Evolutionary conservation across 1,140 invertebrate species (phyloP).

Genomic region (Hylaeus anthracinus): DNA sequence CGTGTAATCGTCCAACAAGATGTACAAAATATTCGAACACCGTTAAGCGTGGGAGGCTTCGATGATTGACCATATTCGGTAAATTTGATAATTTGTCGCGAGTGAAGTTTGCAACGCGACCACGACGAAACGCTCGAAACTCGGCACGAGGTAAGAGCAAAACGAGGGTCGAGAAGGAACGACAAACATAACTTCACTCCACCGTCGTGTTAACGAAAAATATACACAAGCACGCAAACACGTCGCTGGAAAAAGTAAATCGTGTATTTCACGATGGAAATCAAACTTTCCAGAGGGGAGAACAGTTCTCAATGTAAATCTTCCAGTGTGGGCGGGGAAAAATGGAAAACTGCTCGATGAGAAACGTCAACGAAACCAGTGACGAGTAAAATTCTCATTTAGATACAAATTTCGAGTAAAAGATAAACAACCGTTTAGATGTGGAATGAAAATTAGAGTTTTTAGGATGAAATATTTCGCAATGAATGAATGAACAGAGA

Average conservation of each 20-base stretch:
- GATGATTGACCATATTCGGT: slow-evolving; percentile 16
- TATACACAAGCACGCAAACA: background rate
- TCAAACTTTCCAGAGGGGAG: background rate
- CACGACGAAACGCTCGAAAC: background rate
- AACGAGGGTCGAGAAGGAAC: background rate
- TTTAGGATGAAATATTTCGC: no score
- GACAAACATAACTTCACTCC: background rate
- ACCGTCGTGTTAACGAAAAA: background rate
- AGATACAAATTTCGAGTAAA: no score
- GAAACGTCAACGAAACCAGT: no score
- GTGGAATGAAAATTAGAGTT: no score
- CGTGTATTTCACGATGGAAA: no score
- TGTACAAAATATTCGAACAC: slow-evolving; percentile 41
- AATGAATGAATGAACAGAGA: no score
- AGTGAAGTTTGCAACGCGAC: background rate
- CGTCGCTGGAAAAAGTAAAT: background rate
- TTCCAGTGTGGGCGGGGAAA: background rate
- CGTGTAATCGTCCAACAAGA: slow-evolving; percentile 11
- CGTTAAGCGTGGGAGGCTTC: slow-evolving; percentile 7
- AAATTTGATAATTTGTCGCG: slow-evolving; percentile 6
- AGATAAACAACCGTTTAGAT: no score
- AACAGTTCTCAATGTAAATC: background rate
- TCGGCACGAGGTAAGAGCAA: background rate
- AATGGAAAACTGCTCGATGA: background rate
- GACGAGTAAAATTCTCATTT: no score